Evolutionary conservation across 2,797 vertebrate species (phyloP), one percentile per base, ranked within the genome.

Genomic region (Carduelis carduelis): DNA sequence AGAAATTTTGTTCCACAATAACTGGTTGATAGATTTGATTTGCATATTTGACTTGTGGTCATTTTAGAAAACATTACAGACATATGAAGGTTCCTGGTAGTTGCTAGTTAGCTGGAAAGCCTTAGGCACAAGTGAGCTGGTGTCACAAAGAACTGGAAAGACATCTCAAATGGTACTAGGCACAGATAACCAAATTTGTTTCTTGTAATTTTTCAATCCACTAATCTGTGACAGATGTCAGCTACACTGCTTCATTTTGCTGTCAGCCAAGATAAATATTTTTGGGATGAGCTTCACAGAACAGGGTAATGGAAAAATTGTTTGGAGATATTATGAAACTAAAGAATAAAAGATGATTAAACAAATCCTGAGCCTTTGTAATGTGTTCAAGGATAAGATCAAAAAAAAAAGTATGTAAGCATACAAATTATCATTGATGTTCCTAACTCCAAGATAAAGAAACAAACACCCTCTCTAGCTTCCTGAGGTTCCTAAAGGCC

Each of bases 261-360:
- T 74, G 24, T 60, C 44, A 83, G 77, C 92, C 94, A 93, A 90
- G 24, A 87, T 46, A 94, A 95, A 96, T 95, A 90, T 92, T 96
- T 94, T 92, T 49, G 64, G 34, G 68, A 94, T 96, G 75, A 94
- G 71, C 44, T 94, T 89, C 9, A 4, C n/a, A 87, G 71, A 91
- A 61, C n/a, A 83, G 12, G 35, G 43, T 55, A 96, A 89, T 41
- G 89, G 53, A 92, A 94, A 94, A 91, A 78, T 61, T 92, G n/a
- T 66, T 95, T 96, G 78, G 84, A 96, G 94, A 91, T 90, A 94
- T 87, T 93, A 93, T 85, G 78, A 93, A 94, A 90, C 83, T 66
- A 70, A 60, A 93, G 76, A 94, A 84, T 88, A 84, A 95, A 91
- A 83, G 44, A 74, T 39, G 34, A 86, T 90, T 93, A 84, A 92